Base-by-base conservation (phyloP, 2,888 invertebrate genomes). In the Drosophila bunnanda region DNA sequence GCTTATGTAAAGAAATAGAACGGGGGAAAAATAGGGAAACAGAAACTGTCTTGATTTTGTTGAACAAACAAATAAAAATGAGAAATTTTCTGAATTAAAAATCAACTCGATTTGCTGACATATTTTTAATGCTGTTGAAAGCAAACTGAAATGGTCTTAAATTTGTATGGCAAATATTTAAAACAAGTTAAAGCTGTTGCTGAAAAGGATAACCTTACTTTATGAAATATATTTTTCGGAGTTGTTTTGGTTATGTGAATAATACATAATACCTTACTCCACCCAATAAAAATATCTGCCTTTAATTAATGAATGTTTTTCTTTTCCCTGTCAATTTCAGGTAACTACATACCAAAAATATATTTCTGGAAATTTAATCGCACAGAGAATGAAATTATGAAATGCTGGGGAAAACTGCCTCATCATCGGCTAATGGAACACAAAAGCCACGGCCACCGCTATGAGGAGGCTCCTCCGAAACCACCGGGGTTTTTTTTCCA, bases 371-470 rank as follows among this genome's bases (percentile, higher is more conserved):
- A 69, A 69, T 30, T 48, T 39, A 44, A 69, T 56, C 57, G 39
- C 48, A 48, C 30, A 15, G 22, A 34, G 50, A 25, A 38, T 64
- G 32, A 58, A 36, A 25, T 70, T 41, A 34, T 57, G 30, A 50
- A 58, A 58, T 10, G 59, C 59, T 17, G 43, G 22, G n/a, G 30
- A 62, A 55, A 55, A 30, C n/a, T 39, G 67, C 46, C 48, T 41
- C 41, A 50, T 69, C 52, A 72, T 39, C 46, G 30, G 72, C 64
- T 72, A 69, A 69, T 69, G 69, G 46, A 62, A 54, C 53, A 61
- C 17, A 13, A 41, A 52, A 32, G 30, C 48, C n/a, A 20, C 15
- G 17, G 22, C 34, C 50, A 20, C 32, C 9, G 15, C n/a, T n/a
- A n/a, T n/a, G n/a, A 34, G 32, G 2, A 20, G 15, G 0, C 30